These are phyloP conservation scores for Drosophila pachea DNA, from an alignment of 1,140 invertebrate genomes.

Conservation along the genomic window DNA sequence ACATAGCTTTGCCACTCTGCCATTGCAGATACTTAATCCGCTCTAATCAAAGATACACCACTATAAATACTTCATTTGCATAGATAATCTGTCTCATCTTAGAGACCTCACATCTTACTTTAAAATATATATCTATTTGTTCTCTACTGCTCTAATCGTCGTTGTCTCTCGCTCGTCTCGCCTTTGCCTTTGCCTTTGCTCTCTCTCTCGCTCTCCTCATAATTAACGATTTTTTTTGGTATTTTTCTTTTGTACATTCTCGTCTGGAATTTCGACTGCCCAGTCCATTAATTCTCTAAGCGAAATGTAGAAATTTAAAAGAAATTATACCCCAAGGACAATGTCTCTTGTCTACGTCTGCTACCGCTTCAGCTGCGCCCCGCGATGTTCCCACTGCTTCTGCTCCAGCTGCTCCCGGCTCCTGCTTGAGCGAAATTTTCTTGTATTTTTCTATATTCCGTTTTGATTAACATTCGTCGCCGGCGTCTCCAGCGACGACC, in stretches of 20 bases:
- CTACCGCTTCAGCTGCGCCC: neutral
- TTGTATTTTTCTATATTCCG: conserved; percentile 61
- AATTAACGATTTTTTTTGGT: conserved; percentile 9
- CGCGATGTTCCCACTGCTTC: neutral
- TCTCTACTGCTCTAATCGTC: no score
- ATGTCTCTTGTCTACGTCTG: conserved; percentile 35
- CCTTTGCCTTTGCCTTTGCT: neutral
- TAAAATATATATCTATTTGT: no score
- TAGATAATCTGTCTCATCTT: no score
- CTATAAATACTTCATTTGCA: no score
- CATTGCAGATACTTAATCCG: no score
- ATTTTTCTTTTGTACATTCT: conserved; percentile 2
- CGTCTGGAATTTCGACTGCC: conserved; percentile 21
- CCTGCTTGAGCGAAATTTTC: conserved; percentile 29
- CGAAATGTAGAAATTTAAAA: conserved; percentile 67
- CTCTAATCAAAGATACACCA: no score
- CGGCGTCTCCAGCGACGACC: conserved; percentile 47
- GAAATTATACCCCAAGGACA: conserved; percentile 75
- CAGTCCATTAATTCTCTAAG: conserved; percentile 29
- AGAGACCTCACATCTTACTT: no score
- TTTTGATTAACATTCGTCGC: conserved; percentile 71
- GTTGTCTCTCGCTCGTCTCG: neutral
- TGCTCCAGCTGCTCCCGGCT: conserved; percentile 2
- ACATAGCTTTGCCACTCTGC: no score
- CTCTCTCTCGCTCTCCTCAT: neutral